Evolutionary conservation across 2,113 vertebrate species (phyloP).

Genomic region (Rattus norvegicus): DNA sequence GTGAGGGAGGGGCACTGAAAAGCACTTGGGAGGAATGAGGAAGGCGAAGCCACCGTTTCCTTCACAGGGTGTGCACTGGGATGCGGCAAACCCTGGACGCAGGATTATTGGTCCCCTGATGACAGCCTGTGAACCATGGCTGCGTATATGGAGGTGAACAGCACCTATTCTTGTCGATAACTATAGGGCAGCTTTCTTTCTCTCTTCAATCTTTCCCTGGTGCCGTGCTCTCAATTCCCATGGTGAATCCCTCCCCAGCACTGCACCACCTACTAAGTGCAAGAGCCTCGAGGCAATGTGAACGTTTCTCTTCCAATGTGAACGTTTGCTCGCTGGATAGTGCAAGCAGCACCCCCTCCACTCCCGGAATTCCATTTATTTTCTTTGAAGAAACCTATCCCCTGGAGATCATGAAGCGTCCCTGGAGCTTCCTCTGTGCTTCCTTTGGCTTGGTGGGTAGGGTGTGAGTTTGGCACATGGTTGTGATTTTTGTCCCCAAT

Average conservation of each 20-base stretch:
- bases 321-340: not conserved
- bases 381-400: not conserved
- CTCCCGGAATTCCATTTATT: not conserved
- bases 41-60: not conserved
- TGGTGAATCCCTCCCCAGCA: not conserved
- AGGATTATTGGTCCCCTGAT: too few species aligned
- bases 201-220: not conserved
- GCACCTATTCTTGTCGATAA: not conserved
- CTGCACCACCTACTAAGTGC: not conserved
- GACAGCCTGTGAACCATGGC: too few species aligned
- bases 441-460: not conserved
- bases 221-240: not conserved
- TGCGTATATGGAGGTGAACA: rapidly evolving
- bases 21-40: not conserved
- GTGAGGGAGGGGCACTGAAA: not conserved
- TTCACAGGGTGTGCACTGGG: not conserved
- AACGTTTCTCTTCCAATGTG: not conserved
- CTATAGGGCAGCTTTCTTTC: not conserved
- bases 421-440: not conserved
- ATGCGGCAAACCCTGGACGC: rapidly evolving
- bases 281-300: too few species aligned
- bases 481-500: not conserved
- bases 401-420: not conserved
- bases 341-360: too few species aligned
- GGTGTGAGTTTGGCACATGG: not conserved